These are phyloP conservation scores for Argopecten irradians DNA, from an alignment of 1,140 invertebrate genomes.

Conservation along the genomic window DNA sequence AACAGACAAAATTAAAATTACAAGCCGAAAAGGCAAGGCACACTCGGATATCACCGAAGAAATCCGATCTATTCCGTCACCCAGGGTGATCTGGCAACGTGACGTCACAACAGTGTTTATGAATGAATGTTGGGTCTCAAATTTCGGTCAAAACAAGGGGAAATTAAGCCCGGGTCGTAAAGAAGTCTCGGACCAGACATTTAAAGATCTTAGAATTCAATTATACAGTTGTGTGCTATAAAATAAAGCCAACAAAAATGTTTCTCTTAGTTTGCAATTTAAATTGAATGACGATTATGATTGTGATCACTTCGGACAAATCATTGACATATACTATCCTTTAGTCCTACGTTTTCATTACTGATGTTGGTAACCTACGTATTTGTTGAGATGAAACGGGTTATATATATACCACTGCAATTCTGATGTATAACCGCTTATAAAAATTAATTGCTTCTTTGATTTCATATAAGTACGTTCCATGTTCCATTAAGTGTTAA, in stretches of 20 bases:
- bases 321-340: too few relatives aligned
- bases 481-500: too few relatives aligned
- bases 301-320: too few relatives aligned
- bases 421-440: too few relatives aligned
- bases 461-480: too few relatives aligned
- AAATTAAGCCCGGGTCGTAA: neutral
- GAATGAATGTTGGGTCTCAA: neutral
- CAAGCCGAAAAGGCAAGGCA: neutral
- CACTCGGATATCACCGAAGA: neutral
- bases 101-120: neutral
- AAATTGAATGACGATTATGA: too few relatives aligned
- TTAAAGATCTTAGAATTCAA: constrained; percentile 19
- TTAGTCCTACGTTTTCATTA: too few relatives aligned
- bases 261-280: too few relatives aligned
- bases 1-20: neutral
- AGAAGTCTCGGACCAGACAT: neutral
- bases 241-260: neutral
- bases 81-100: neutral
- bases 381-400: too few relatives aligned
- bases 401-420: too few relatives aligned
- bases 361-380: too few relatives aligned
- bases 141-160: neutral
- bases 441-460: too few relatives aligned
- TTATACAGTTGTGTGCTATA: neutral
- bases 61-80: neutral